A percentile compares a stretch with the other conserved stretches of the same genome.
Evolutionary conservation across 2,113 vertebrate species (phyloP).

Genomic region (Vidua macroura): DNA sequence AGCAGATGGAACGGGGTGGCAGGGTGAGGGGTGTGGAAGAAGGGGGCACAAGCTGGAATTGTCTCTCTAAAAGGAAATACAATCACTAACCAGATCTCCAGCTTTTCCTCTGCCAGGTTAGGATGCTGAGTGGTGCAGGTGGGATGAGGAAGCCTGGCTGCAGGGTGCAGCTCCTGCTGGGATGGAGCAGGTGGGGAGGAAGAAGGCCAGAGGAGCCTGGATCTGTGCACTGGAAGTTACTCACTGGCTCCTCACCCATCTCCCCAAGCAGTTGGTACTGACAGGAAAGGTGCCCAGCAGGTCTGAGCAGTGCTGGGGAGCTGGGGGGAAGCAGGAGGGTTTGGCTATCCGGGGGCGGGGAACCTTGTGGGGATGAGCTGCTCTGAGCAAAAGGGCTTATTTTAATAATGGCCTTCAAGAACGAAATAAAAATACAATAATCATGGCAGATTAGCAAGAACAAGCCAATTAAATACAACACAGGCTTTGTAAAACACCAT

Average conservation of each 20-base stretch:
- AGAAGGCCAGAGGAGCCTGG: not conserved
- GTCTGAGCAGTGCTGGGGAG: not conserved
- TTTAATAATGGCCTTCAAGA: conserved; percentile 73
- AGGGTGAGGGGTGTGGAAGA: not conserved
- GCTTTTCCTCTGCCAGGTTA: not conserved
- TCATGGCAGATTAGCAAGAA: conserved; percentile 67
- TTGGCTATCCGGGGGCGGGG: not conserved
- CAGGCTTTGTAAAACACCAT: conserved; percentile 5
- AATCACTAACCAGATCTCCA: not conserved
- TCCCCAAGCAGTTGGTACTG: not conserved
- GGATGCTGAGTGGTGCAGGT: not conserved
- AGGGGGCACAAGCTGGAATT: not conserved
- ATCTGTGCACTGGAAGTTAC: not conserved
- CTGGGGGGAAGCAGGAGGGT: not conserved
- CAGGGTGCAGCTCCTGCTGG: not conserved
- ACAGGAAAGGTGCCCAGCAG: not conserved
- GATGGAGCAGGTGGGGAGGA: conserved; percentile 8
- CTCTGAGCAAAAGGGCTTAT: conserved; percentile 47
- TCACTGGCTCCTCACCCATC: not conserved
- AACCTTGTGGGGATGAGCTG: not conserved
- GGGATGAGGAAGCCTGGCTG: not conserved
- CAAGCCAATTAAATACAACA: conserved; percentile 72
- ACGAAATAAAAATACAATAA: conserved; percentile 71
- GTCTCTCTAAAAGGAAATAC: not conserved
- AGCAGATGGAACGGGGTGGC: not conserved